phyloP scores from a whole-genome alignment of 2,797 vertebrate genomes.

The Chanos chanos region DNA sequence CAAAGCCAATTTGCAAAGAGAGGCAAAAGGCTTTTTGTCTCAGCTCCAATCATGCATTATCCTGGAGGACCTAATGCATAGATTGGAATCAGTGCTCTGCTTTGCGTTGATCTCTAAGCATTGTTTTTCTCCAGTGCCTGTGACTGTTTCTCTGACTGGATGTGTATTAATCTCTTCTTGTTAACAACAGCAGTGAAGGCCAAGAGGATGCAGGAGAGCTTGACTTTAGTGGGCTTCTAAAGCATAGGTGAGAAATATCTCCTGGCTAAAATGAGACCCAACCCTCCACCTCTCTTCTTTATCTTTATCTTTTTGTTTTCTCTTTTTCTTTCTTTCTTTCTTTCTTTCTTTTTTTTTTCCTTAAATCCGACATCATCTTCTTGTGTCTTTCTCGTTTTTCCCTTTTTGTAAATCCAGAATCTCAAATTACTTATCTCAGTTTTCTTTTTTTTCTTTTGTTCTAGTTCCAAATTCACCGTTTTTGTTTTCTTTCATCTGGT shows the following conservation, averaged over 20 bases:
- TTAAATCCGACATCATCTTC: slow-evolving; percentile 25
- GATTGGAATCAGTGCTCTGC: slow-evolving; percentile 60
- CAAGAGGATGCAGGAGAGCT: slow-evolving; percentile 99
- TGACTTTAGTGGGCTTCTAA: slow-evolving; percentile 99
- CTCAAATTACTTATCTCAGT: no score
- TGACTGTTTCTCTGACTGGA: slow-evolving; percentile 57
- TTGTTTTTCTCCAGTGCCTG: slow-evolving; percentile 67
- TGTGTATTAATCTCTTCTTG: slow-evolving; percentile 80
- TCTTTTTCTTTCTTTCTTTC: slow-evolving; percentile 39
- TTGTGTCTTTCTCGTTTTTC: slow-evolving; percentile 20
- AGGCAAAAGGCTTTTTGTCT: slow-evolving; percentile 64
- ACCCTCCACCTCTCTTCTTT: slow-evolving; percentile 29
- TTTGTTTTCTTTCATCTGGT: no score
- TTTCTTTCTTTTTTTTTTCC: slow-evolving; percentile 26
- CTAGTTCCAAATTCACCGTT: no score
- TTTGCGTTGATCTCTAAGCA: slow-evolving; percentile 70
- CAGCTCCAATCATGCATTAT: slow-evolving; percentile 69
- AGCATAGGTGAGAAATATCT: slow-evolving; percentile 96
- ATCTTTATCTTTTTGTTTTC: slow-evolving; percentile 39
- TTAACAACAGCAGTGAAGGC: slow-evolving; percentile 97
- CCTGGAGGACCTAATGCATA: slow-evolving; percentile 54
- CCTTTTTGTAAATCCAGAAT: not conserved
- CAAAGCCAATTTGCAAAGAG: slow-evolving; percentile 69
- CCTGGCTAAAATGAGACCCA: slow-evolving; percentile 45
- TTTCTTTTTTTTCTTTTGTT: no score